Percentiles rank a stretch among this genome's conserved stretches.
Conservation (phyloP, 2,888 invertebrate genomes). For the Cosmia trapezina region DNA sequence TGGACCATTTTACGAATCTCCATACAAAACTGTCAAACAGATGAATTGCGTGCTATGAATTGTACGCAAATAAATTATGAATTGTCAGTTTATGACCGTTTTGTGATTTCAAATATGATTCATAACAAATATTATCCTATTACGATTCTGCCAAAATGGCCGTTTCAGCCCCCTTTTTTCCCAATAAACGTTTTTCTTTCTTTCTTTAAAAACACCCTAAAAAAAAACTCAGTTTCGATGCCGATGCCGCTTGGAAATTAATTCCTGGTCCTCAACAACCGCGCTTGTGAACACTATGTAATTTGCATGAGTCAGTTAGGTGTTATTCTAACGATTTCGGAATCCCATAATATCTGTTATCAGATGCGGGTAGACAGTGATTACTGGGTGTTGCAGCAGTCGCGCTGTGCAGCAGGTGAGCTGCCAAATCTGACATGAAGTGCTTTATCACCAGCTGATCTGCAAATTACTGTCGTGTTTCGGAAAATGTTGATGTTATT, state of each 20-base stretch:
- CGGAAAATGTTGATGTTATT: not conserved
- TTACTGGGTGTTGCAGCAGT: conserved; percentile 21
- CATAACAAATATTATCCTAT: too few relatives aligned
- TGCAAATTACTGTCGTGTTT: conserved; percentile 24
- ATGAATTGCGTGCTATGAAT: too few relatives aligned
- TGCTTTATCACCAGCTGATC: conserved; percentile 20
- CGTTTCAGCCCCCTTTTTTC: too few relatives aligned
- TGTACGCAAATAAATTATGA: too few relatives aligned
- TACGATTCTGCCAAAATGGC: too few relatives aligned
- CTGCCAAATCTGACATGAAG: conserved; percentile 5
- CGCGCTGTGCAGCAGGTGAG: conserved; percentile 1
- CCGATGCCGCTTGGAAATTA: not conserved
- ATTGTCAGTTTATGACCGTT: too few relatives aligned
- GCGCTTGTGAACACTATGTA: not conserved
- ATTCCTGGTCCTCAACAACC: not conserved
- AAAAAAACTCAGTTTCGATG: too few relatives aligned
- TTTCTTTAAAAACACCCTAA: too few relatives aligned
- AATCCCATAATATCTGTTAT: conserved; percentile 20
- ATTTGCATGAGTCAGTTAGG: not conserved
- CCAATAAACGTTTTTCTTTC: too few relatives aligned
- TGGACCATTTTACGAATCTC: too few relatives aligned
- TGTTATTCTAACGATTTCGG: conserved; percentile 10
- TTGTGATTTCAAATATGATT: too few relatives aligned
- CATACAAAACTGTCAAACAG: too few relatives aligned
- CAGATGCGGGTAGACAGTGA: conserved; percentile 33